Evolutionary conservation across 1,140 invertebrate genomes (phyloP).

Genomic region (Piezodorus guildinii): DNA sequence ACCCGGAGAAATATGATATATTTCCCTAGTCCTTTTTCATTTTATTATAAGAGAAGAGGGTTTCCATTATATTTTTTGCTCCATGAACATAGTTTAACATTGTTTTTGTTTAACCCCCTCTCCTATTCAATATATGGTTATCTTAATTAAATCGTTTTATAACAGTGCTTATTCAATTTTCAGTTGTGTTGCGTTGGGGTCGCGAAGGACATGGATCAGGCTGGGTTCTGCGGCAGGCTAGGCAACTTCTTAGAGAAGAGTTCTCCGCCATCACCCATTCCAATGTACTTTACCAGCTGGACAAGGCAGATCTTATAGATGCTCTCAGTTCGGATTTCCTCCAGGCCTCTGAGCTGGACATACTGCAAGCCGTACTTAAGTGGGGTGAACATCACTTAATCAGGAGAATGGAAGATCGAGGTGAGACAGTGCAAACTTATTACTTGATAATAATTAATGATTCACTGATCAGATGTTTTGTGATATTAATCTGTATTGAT

Average conservation of each 20-base stretch:
- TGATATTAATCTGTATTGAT: no score
- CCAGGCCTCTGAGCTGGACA: slow-evolving; percentile 80
- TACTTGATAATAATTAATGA: no score
- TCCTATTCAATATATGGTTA: no score
- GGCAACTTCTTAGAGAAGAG: slow-evolving; percentile 65
- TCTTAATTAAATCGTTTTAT: no score
- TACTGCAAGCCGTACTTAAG: slow-evolving; percentile 73
- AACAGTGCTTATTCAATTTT: neutral
- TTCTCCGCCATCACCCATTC: slow-evolving; percentile 62
- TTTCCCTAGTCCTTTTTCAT: no score
- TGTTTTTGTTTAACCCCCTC: no score
- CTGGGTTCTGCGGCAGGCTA: slow-evolving; percentile 61
- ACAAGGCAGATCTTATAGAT: slow-evolving; percentile 65
- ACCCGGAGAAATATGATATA: no score
- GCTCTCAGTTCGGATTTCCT: slow-evolving; percentile 79
- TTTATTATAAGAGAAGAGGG: no score
- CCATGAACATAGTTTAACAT: no score
- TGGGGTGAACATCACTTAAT: slow-evolving; percentile 83
- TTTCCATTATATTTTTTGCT: no score
- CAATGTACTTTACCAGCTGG: slow-evolving; percentile 65
- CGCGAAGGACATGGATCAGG: slow-evolving; percentile 77
- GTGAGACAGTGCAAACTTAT: slow-evolving; percentile 31
- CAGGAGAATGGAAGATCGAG: slow-evolving; percentile 68
- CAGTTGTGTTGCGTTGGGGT: slow-evolving; percentile 52
- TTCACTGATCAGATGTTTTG: no score